Conservation (phyloP, 2,113 vertebrate species). For the Pedetes capensis region DNA sequence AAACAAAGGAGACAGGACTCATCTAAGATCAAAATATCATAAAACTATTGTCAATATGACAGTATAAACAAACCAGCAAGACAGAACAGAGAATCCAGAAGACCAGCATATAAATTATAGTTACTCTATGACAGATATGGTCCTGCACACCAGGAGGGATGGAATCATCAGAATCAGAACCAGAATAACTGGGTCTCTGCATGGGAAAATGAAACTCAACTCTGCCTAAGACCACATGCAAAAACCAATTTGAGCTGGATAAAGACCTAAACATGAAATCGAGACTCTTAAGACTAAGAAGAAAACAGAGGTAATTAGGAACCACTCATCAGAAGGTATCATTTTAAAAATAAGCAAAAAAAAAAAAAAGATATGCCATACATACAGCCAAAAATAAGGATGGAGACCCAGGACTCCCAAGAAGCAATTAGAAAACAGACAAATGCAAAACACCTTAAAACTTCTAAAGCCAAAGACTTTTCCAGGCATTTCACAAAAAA, state of each 20-base stretch:
- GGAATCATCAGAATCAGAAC: neutral
- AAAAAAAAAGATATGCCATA: neutral
- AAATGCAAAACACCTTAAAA: neutral
- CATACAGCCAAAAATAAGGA: neutral
- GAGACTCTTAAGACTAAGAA: neutral
- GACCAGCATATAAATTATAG: neutral
- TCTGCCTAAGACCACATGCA: neutral
- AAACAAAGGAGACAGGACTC: neutral
- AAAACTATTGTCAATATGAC: rapidly evolving
- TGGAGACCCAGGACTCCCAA: neutral
- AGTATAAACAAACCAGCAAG: neutral
- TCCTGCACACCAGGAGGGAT: neutral
- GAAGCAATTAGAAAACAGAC: neutral
- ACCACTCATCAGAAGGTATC: neutral
- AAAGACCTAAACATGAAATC: neutral
- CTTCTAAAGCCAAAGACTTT: neutral
- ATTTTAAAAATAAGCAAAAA: neutral
- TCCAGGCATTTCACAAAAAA: neutral
- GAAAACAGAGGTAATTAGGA: neutral
- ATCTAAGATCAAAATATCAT: neutral
- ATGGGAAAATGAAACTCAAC: neutral
- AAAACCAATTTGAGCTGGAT: neutral
- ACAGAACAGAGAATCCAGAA: neutral
- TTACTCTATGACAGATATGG: neutral
- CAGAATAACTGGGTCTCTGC: neutral